phyloP scores from a whole-genome alignment of 2,888 invertebrate species.

The Omphaloscelis lunosa region DNA sequence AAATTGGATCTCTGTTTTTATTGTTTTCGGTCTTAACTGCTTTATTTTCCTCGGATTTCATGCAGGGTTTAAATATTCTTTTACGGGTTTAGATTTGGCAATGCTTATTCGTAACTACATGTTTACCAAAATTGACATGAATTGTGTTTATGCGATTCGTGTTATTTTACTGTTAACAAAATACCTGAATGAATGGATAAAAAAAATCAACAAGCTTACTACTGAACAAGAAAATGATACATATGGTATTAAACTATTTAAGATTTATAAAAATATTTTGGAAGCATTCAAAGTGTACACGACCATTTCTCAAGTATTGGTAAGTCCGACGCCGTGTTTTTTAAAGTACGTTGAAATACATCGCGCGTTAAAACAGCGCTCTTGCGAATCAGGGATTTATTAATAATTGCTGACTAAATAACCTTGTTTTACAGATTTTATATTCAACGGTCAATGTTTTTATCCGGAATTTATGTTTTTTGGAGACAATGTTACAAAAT shows the following conservation, averaged over 20 bases:
- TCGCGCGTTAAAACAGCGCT: too few species aligned
- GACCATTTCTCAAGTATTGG: too few species aligned
- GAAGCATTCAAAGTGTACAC: too few species aligned
- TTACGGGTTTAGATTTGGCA: background rate
- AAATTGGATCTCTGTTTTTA: constrained; percentile 1
- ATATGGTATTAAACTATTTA: too few species aligned
- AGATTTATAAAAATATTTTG: too few species aligned
- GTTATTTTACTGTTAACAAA: constrained; percentile 28
- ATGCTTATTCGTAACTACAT: too few species aligned
- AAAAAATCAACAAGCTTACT: background rate
- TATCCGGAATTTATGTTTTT: too few species aligned
- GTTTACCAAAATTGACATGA: constrained; percentile 8
- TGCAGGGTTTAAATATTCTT: too few species aligned
- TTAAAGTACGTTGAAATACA: too few species aligned
- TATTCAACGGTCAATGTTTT: too few species aligned
- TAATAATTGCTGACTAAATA: background rate
- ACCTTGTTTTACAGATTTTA: background rate
- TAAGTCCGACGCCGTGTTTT: background rate
- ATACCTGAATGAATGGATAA: constrained; percentile 24
- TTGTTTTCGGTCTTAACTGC: background rate
- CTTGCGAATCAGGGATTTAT: too few species aligned
- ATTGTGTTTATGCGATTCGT: constrained; percentile 34
- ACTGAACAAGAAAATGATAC: background rate
- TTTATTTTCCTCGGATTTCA: background rate
- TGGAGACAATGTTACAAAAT: too few species aligned